phyloP scores from a whole-genome alignment of 1,140 invertebrate genomes.

The Drosophila ficusphila region DNA sequence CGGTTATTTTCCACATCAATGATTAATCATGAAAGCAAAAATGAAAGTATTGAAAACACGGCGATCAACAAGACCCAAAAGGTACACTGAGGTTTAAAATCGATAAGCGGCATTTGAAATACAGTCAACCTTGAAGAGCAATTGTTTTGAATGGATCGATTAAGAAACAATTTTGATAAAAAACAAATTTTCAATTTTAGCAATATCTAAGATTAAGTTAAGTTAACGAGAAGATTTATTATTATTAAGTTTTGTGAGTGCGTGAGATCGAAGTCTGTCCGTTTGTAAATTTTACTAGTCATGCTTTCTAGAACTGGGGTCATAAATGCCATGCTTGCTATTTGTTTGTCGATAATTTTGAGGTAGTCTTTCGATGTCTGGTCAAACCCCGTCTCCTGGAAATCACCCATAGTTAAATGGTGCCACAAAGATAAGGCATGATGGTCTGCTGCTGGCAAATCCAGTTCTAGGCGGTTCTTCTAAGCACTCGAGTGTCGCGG shows the following conservation, averaged over 20 bases:
- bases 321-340: slow-evolving; percentile 27
- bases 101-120: slow-evolving; percentile 37
- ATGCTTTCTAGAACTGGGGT: slow-evolving; percentile 13
- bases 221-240: background rate
- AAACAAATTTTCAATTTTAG: no score
- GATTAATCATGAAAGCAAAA: slow-evolving; percentile 43
- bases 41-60: slow-evolving; percentile 53
- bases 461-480: slow-evolving; percentile 51
- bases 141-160: no score
- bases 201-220: no score
- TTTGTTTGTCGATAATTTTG: slow-evolving; percentile 34
- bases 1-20: slow-evolving; percentile 64
- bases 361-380: slow-evolving; percentile 50
- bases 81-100: slow-evolving; percentile 15
- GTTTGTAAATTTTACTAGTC: slow-evolving; percentile 3
- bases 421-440: slow-evolving; percentile 53
- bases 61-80: slow-evolving; percentile 17
- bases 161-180: background rate
- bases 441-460: slow-evolving; percentile 34
- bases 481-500: slow-evolving; percentile 37
- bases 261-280: background rate
- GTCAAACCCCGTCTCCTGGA: slow-evolving; percentile 6
- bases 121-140: slow-evolving; percentile 5
- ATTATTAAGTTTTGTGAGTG: no score
- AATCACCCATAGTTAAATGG: slow-evolving; percentile 54